Evolutionary conservation across 2,113 vertebrate species (phyloP).

Genomic region (Pampusana beccarii): DNA sequence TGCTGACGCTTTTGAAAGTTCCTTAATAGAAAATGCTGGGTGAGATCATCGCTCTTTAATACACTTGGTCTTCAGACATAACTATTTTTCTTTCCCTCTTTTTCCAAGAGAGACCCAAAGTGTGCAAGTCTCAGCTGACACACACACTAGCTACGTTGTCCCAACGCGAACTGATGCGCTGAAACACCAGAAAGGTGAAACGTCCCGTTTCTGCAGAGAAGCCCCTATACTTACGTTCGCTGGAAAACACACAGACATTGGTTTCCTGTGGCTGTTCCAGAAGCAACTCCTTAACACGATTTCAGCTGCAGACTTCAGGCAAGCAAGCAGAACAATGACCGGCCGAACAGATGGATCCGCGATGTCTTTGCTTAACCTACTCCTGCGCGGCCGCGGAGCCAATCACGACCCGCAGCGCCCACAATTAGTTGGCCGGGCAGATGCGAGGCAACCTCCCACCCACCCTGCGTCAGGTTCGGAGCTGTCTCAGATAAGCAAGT

Average conservation of each 20-base stretch:
- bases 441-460: conserved; percentile 83
- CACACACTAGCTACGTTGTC: background rate
- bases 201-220: conserved; percentile 38
- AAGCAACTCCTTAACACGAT: conserved; percentile 82
- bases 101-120: background rate
- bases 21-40: background rate
- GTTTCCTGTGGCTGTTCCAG: conserved; percentile 77
- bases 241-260: conserved; percentile 81
- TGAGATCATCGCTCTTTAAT: background rate
- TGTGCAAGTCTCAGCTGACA: background rate
- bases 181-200: conserved; percentile 45
- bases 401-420: conserved; percentile 79
- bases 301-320: conserved; percentile 81
- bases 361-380: conserved; percentile 90
- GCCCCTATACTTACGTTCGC: conserved; percentile 77
- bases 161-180: background rate
- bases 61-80: background rate
- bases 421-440: conserved; percentile 87
- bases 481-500: conserved; percentile 90
- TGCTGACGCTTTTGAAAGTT: background rate
- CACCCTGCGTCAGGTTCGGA: conserved; percentile 79
- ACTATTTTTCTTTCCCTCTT: background rate
- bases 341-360: conserved; percentile 94
- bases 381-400: conserved; percentile 79
- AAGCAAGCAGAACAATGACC: conserved; percentile 89